Base-by-base conservation (phyloP, 1,140 invertebrate species). In the Magallana ariakensis region DNA sequence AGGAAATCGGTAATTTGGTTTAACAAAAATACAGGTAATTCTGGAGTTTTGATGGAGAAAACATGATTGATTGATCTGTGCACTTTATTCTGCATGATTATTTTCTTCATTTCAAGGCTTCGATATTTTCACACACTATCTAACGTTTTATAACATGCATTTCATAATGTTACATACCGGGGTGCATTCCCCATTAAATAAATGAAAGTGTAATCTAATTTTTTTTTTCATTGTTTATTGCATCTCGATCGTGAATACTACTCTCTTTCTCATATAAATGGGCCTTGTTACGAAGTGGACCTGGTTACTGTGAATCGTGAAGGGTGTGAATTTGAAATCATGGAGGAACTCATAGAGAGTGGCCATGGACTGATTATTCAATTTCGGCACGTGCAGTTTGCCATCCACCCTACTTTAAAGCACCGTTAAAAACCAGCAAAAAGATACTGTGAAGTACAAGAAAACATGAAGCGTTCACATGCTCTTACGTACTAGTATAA, bases 291-390 rank as follows among this genome's bases (percentile, higher is more conserved):
- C n/a, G 66, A 88, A 19, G 75, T 90, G 1, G 85, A 90, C 55
- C 66, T 90, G 8, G 15, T 90, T 0, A 86, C 87, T 4, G 58
- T 90, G 22, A 88, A 90, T 53, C 88, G 89, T 83, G 89, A 90
- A 80, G 89, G 89, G 1, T 90, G 89, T 85, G 89, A 90, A 55
- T 88, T 85, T n/a, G 89, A 90, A 58, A 55, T 87, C 1, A 53
- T 90, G 33, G 87, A 90, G 70, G 57, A 56, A 82, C 22, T 90
- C 1, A 19, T 83, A 56, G 26, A 58, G 15, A 75, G 26, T n/a
- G n/a, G n/a, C n/a, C n/a, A n/a, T n/a, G 82, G 84, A 19, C 46
- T 90, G 13, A 54, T 88, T 0, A 53, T 80, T 46, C 66, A 85
- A 13, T 80, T 90, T 22, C 84, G 87, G 75, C 75, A 90, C 70